These are phyloP conservation scores for Sabatieria punctata DNA, from an alignment of 2,888 invertebrate species.

Conservation along the genomic window DNA sequence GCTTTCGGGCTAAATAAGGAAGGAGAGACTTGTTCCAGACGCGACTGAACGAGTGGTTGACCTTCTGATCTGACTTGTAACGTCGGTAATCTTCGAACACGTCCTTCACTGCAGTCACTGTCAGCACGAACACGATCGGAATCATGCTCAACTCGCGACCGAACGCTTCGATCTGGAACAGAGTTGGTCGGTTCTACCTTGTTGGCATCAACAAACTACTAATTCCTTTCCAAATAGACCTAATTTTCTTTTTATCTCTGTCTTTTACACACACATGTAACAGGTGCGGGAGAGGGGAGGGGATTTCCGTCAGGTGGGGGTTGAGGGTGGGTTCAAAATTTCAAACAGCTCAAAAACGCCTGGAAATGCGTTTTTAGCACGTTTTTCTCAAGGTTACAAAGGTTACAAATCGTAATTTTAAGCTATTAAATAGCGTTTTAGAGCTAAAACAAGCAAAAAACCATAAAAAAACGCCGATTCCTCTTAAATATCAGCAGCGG, in stretches of 20 bases:
- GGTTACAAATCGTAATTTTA: too few species aligned
- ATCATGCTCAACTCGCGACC: slow-evolving; percentile 89
- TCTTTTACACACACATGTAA: not conserved
- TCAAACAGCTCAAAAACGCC: too few species aligned
- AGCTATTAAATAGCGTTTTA: too few species aligned
- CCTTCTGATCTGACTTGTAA: slow-evolving; percentile 68
- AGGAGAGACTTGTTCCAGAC: slow-evolving; percentile 65
- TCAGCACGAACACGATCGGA: slow-evolving; percentile 79
- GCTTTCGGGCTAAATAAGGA: slow-evolving; percentile 8
- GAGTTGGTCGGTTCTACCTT: not conserved
- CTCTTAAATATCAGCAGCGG: too few species aligned
- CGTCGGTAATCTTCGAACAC: slow-evolving; percentile 77
- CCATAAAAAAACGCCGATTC: too few species aligned
- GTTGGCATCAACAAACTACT: not conserved
- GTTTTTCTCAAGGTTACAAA: too few species aligned
- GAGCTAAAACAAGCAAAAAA: too few species aligned
- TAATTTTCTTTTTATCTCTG: too few species aligned
- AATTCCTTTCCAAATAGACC: not conserved
- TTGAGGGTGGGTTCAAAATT: too few species aligned
- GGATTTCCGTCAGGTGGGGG: too few species aligned
- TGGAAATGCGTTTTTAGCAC: too few species aligned
- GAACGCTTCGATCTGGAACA: slow-evolving; percentile 48
- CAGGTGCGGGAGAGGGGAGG: not conserved
- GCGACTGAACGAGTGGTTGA: slow-evolving; percentile 74
- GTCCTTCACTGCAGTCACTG: slow-evolving; percentile 84